phyloP scores from a whole-genome alignment of 2,113 vertebrate genomes.

The Pomatorhinus ruficollis region DNA sequence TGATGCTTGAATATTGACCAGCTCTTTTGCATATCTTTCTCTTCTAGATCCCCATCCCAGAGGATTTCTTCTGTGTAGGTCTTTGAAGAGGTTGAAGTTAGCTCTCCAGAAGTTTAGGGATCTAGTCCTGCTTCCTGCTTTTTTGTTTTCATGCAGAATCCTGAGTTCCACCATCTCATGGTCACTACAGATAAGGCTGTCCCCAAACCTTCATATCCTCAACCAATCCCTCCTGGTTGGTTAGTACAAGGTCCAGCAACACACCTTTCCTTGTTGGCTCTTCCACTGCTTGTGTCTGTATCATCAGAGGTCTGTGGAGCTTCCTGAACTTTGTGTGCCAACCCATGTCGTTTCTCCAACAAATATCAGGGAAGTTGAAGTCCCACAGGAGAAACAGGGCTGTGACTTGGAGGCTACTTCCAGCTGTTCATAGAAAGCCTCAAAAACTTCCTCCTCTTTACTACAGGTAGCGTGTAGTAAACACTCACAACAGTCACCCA shows the following conservation, averaged over 20 bases:
- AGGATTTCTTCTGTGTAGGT: background rate
- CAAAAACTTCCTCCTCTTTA: background rate
- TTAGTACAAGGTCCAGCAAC: background rate
- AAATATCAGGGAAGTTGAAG: background rate
- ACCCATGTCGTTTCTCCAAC: fast-evolving
- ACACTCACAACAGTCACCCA: background rate
- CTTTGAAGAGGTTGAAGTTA: background rate
- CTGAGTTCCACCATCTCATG: background rate
- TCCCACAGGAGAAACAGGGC: background rate
- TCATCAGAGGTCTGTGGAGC: background rate
- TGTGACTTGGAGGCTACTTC: background rate
- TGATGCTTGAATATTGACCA: background rate
- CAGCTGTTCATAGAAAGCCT: background rate
- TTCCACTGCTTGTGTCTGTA: background rate
- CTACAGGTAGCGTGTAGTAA: background rate
- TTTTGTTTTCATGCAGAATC: background rate
- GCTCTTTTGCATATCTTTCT: background rate
- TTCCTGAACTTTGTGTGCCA: background rate
- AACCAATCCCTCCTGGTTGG: background rate
- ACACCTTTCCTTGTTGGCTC: background rate
- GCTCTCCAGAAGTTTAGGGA: background rate
- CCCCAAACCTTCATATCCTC: background rate
- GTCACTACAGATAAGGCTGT: fast-evolving
- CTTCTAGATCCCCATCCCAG: background rate
- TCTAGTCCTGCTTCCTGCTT: background rate